Base-by-base conservation (phyloP, 53 echinoderm and acorn worm species). In the Pentamera pediparva region DNA sequence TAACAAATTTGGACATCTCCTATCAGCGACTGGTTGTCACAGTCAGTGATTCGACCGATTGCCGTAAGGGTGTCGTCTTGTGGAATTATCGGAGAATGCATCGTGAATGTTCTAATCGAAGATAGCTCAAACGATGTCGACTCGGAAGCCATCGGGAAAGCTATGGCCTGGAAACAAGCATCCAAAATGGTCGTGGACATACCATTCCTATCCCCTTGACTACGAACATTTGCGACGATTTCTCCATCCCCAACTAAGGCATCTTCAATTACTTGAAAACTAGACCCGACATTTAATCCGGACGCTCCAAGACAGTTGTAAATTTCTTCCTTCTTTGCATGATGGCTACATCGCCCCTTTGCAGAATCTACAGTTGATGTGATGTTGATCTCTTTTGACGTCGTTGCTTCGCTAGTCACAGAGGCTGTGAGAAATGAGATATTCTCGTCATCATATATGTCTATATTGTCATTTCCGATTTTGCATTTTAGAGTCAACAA, bases 81-180 rank as follows among this genome's bases (percentile, higher is more conserved):
- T 67, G 90, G 85, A 48, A 95, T 76, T 2, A 79, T 72, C 63
- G 87, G 87, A 22, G 59, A 54, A 39, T 79, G 59, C 87, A 95
- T 79, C 33, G 75, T 78, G 19, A 95, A 43, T 6, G 61, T 82
- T 18, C 85, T 50, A 10, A 95, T 32, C 3, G 28, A 19, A 1
- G 84, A 36, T 18, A 86, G 85, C 49, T 83, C 88, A 72, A 91
- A 95, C 15, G 76, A 69, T 19, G 88, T 79, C 2, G 88, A 78
- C 12, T 69, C 56, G 39, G 81, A 70, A 22, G 88, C 77, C 6
- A 80, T 30, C 1, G 85, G 59, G 50, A 63, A 76, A 28, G 81
- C 50, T 4, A 91, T 59, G 3, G 85, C 76, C 72, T 95, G 96
- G 61, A 91, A 94, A 58, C 87, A 90, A 15, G 87, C 84, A 75